Evolutionary conservation across 2,113 vertebrate species (phyloP), one percentile per base, ranked within the genome.

Genomic region (Syrmaticus mikado): DNA sequence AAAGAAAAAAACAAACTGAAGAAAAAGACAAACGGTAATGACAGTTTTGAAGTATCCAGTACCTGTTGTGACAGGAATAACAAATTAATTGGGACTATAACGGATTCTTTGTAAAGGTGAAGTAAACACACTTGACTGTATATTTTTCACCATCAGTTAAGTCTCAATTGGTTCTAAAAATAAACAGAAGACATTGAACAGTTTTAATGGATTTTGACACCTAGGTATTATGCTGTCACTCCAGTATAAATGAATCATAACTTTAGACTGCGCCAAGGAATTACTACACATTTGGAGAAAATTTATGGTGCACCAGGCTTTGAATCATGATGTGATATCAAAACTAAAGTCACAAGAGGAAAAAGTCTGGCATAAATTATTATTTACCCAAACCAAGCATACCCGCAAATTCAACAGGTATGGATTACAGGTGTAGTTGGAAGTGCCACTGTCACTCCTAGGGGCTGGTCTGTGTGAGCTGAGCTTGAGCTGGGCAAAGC

Each of bases 81-180:
- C 98, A 99, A 99, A 99, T 99, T 99, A 99, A 99, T 99, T 99
- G 99, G 99, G 98, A 98, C 98, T 98, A 98, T 99, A 99, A 99
- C 99, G 98, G 98, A 98, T 99, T 98, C 98, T 98, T 98, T 99
- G 98, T 98, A 99, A 99, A 99, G 99, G 99, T 99, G 99, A 99
- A 98, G 99, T 99, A 99, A 99, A 99, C 99, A 99, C 99, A 99
- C 98, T 98, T 98, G 98, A 99, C 98, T 99, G 99, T 99, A 98
- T 99, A 99, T 99, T 99, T 99, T 99, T 99, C 99, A 99, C 99
- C 98, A 99, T 99, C 99, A 99, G 99, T 99, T 99, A 99, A 99
- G 98, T 99, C 98, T 99, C 99, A 99, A 99, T 99, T 99, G 99
- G 98, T 98, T 99, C 99, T 99, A 99, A 99, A 99, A 99, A 99